phyloP scores from a whole-genome alignment of 2,113 vertebrate genomes.

The cattle (Bos taurus) region ARS-UCD2.0 NC_037338.1:71261501-71262000 shows the following conservation, averaged over 20 bases:
- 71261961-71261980: neutral
- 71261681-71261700: neutral
- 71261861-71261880: neutral
- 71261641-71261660: neutral
- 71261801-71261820: neutral
- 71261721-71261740: neutral
- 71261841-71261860: neutral
- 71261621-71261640: neutral
- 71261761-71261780: neutral
- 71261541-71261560: neutral
- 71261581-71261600: neutral
- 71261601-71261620: neutral
- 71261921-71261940: neutral
- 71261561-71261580: neutral
- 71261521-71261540: neutral
- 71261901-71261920: neutral
- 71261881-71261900: neutral
- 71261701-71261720: neutral
- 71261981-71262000: neutral
- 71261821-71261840: neutral
- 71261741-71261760: neutral
- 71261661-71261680: neutral
- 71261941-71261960: neutral
- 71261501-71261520: conserved; percentile 9
- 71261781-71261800: neutral